Evolutionary conservation across 1,140 invertebrate species (phyloP).

Genomic region (Sipha flava): DNA sequence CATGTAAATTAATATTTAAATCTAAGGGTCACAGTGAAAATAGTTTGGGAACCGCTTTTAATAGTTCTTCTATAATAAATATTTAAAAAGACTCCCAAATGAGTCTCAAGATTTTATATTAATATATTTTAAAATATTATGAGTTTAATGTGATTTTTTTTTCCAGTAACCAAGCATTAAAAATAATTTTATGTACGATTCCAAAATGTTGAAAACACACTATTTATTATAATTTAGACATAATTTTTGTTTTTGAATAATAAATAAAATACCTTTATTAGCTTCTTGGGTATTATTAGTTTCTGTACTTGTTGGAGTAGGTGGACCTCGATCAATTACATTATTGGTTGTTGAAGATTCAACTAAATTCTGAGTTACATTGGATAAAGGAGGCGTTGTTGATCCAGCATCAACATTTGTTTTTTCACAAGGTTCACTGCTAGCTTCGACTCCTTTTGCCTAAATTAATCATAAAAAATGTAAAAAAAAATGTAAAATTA

Average conservation of each 20-base stretch:
- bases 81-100: too few species aligned
- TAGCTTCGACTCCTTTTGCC: neutral
- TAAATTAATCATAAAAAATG: neutral
- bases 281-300: conserved; percentile 49
- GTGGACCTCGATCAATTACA: conserved; percentile 47
- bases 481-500: neutral
- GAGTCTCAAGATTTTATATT: too few species aligned
- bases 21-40: too few species aligned
- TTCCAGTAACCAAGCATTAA: too few species aligned
- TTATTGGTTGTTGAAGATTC: conserved; percentile 11
- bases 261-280: conserved; percentile 11
- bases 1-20: too few species aligned
- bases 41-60: too few species aligned
- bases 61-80: too few species aligned
- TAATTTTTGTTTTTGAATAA: neutral
- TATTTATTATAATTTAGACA: neutral
- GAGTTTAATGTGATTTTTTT: too few species aligned
- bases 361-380: neutral
- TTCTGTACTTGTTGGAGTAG: conserved; percentile 62
- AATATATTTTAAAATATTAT: too few species aligned
- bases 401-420: conserved; percentile 28
- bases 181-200: too few species aligned
- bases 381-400: conserved; percentile 13
- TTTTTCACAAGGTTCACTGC: conserved; percentile 9
- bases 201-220: neutral